Evolutionary conservation across 1,140 invertebrate genomes (phyloP).

Genomic region (Zaprionus nigranus): DNA sequence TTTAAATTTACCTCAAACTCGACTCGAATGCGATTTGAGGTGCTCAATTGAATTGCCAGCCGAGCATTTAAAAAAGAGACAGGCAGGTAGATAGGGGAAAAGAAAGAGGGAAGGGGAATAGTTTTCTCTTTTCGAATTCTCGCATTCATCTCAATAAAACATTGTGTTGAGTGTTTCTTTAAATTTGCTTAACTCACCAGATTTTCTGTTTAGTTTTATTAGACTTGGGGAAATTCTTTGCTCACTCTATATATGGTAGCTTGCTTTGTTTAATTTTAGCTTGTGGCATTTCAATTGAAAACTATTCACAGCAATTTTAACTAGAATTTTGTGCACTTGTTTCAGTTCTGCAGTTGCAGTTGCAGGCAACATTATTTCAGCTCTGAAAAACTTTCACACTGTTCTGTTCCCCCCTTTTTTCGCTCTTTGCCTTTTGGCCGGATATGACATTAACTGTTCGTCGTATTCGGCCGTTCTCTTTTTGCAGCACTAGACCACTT

Average conservation of each 20-base stretch:
- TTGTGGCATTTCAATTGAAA: constrained; percentile 42
- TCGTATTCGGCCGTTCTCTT: constrained; percentile 30
- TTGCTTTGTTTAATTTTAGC: constrained; percentile 6
- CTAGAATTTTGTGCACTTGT: constrained; percentile 36
- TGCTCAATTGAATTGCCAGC: constrained; percentile 26
- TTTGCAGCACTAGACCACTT: constrained; percentile 27
- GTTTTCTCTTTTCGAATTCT: neutral
- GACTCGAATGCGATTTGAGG: constrained; percentile 31
- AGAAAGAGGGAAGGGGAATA: neutral
- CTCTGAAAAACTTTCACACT: constrained; percentile 51
- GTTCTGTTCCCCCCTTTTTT: constrained; percentile 37
- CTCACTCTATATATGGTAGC: neutral
- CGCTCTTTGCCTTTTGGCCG: constrained; percentile 25
- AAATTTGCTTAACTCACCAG: constrained; percentile 1
- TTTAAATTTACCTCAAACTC: constrained; percentile 17
- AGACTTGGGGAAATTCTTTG: neutral
- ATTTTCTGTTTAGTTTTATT: constrained; percentile 14
- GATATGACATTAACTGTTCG: constrained; percentile 50
- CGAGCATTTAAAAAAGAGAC: neutral
- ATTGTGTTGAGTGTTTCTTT: constrained; percentile 5
- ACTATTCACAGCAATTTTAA: constrained; percentile 36
- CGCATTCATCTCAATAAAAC: neutral
- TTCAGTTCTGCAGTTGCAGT: constrained; percentile 35
- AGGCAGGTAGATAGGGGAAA: neutral
- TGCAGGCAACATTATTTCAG: constrained; percentile 49